Conservation (phyloP, 2,113 vertebrate species). For the Ardeotis arabs region DNA sequence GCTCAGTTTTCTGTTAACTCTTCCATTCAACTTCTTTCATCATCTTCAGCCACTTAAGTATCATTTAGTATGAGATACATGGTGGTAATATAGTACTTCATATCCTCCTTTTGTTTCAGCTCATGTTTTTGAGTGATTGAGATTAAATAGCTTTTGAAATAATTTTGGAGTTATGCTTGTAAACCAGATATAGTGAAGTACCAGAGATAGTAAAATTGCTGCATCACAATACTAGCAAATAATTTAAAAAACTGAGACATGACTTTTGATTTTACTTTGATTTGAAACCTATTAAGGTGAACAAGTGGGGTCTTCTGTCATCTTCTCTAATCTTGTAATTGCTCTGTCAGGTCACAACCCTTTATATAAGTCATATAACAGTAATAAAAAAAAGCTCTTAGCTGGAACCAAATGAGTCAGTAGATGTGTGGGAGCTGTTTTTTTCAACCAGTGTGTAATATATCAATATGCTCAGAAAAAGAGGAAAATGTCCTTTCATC, state of each 20-base stretch:
- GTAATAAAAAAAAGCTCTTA: background rate
- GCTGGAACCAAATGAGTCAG: background rate
- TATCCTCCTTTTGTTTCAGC: background rate
- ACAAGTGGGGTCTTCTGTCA: background rate
- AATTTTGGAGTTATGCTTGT: background rate
- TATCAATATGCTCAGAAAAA: background rate
- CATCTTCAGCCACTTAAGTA: background rate
- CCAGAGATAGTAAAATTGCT: background rate
- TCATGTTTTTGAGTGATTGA: background rate
- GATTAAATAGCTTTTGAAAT: background rate
- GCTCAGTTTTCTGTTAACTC: background rate
- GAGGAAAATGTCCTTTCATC: background rate
- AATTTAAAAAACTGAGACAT: background rate
- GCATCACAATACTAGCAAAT: background rate
- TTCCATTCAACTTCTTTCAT: background rate
- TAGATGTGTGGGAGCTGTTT: background rate
- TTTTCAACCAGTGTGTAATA: background rate
- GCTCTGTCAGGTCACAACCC: background rate
- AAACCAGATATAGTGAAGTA: background rate
- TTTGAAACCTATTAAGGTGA: background rate
- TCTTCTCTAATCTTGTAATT: background rate
- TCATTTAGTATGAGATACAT: background rate
- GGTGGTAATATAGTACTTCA: background rate
- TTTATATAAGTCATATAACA: slow-evolving; percentile 4
- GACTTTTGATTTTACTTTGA: background rate